phyloP scores from a whole-genome alignment of 2,797 vertebrate genomes.

The Halcyon badia region DNA sequence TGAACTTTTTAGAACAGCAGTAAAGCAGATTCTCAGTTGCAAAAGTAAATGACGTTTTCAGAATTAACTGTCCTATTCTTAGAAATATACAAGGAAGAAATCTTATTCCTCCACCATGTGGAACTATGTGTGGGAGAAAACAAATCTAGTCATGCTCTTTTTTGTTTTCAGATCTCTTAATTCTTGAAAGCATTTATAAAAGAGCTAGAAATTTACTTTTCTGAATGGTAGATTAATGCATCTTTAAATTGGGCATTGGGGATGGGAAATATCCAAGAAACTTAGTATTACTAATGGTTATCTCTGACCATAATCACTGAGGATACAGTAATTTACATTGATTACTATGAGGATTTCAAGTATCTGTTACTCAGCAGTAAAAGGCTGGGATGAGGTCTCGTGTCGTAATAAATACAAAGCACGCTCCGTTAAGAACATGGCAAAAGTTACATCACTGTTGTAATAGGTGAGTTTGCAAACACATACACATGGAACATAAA shows the following conservation, averaged over 20 bases:
- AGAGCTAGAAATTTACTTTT: neutral
- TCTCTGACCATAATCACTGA: neutral
- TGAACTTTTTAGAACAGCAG: neutral
- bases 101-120: neutral
- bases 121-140: neutral
- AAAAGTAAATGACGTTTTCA: neutral
- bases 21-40: neutral
- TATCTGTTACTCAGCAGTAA: neutral
- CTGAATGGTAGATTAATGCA: neutral
- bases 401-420: neutral
- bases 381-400: neutral
- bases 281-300: neutral
- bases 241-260: neutral
- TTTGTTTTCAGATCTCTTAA: neutral
- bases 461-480: neutral
- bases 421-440: neutral
- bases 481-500: accelerated
- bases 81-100: neutral
- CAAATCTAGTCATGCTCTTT: neutral
- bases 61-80: neutral
- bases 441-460: neutral
- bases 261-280: neutral
- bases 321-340: neutral
- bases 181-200: neutral
- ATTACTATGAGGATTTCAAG: neutral